phyloP scores from a whole-genome alignment of 2,888 invertebrate genomes.

The Spisula subtruncata region DNA sequence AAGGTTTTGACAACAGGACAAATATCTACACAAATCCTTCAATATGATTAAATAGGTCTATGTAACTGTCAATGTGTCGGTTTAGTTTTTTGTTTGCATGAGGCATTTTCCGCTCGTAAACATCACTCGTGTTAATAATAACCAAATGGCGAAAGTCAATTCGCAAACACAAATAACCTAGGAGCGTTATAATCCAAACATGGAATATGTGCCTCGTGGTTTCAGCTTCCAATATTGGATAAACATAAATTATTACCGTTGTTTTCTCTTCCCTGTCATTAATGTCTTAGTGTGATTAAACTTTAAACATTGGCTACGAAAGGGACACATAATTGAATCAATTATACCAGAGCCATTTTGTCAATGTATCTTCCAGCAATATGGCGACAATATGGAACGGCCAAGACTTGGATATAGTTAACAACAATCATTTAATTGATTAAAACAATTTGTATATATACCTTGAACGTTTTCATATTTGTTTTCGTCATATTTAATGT shows the following conservation, averaged over 20 bases:
- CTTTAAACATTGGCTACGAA: not conserved
- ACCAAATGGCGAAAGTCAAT: not conserved
- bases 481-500: too few species aligned
- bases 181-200: not conserved
- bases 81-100: too few species aligned
- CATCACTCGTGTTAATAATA: too few species aligned
- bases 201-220: not conserved
- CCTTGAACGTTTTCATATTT: too few species aligned
- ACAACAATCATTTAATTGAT: too few species aligned
- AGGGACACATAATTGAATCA: slow-evolving; percentile 7
- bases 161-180: not conserved
- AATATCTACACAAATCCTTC: too few species aligned
- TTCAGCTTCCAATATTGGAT: not conserved
- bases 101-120: too few species aligned
- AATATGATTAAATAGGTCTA: too few species aligned
- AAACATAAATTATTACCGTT: not conserved
- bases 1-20: too few species aligned
- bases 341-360: not conserved
- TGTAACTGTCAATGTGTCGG: too few species aligned
- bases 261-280: not conserved
- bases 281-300: not conserved
- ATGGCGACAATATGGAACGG: not conserved
- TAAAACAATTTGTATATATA: too few species aligned
- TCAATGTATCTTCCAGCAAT: not conserved
- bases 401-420: not conserved